Base-by-base conservation (phyloP, 2,113 vertebrate genomes). In the Chunga burmeisteri region DNA sequence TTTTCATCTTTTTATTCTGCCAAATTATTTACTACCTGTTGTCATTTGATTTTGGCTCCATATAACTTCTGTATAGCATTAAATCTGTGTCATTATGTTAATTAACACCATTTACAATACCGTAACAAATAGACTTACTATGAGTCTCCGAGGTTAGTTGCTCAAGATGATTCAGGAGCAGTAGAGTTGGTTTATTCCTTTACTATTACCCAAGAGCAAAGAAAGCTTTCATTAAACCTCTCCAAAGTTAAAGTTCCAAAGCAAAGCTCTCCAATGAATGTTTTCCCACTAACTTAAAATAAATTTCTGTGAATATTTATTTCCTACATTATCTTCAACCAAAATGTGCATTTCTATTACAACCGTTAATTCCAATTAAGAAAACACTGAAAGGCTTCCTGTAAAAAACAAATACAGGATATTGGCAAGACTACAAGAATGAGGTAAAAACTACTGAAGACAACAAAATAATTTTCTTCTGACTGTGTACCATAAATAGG, bases 361-460 rank as follows among this genome's bases (percentile, higher is more conserved):
- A 92, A 85, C 77, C 77, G 56, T 94, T 93, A 95, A 92, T 95
- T 89, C 89, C 94, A 95, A 97, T 96, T 95, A 96, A 92, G 86
- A 95, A 86, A 94, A 94, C 0, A 0, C 67, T 95, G 93, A 97
- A 93, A 94, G 86, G 85, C 93, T 97, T 97, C 93, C 94, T 96
- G 94, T 85, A 89, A 92, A 97, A 97, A 91, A 95, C 94, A 98
- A 97, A 96, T 87, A 93, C 97, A 97, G 97, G 96, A 97, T 97
- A 96, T 83, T 97, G 96, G 97, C 97, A 97, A 92, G 97, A 97
- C 96, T 91, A 90, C 95, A 97, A 95, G 96, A 95, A 95, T 90
- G 96, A 96, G 78, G 94, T 86, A 95, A 82, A 95, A 94, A 91
- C 86, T 93, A 89, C 79, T 49, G 47, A 89, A 86, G 84, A 96